Evolutionary conservation across 1,140 invertebrate species (phyloP), one percentile per base, ranked within the genome.

Genomic region (Ptiloglossa arizonensis): DNA sequence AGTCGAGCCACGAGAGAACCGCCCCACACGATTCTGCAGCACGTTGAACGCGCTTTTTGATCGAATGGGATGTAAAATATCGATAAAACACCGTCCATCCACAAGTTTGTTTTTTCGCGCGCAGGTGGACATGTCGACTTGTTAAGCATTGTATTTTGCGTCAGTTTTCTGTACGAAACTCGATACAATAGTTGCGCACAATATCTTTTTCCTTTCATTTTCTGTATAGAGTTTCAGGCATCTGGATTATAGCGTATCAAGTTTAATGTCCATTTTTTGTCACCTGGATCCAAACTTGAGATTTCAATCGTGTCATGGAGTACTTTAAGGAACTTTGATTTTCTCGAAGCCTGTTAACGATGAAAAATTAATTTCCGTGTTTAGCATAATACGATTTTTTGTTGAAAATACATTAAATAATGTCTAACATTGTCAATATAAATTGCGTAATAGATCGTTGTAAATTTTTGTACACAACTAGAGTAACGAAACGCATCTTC

Each of bases 211-310:
- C 38, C 29, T 38, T 62, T 48, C 32, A 38, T 50, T 60, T 35
- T 62, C 17, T 62, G 27, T 48, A 71, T 71, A 22, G 24, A 60
- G 41, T 71, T 71, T 60, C 69, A 27, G 9, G 17, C 35, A 57
- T 48, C 56, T 29, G 41, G 41, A 71, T 71, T 60, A 60, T 35
- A 48, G n/a, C 41, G 68, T 71, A 60, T 69, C 67, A 2, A 56
- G 27, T 69, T 69, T 56, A 69, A 22, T 68, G 50, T 35, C 13
- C 5, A 27, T 15, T 56, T 56, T 56, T 41, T 29, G 17, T 68
- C 66, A 54, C 32, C 50, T 68, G 50, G 32, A 38, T 38, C 4
- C 50, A 24, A 68, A 68, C 38, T 69, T 69, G n/a, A 69, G 32
- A 15, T 69, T 38, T 38, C 15, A 27, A 68, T 54, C 48, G 15